Evolutionary conservation across 1,140 invertebrate genomes (phyloP).

Genomic region (Eurosta solidaginis): DNA sequence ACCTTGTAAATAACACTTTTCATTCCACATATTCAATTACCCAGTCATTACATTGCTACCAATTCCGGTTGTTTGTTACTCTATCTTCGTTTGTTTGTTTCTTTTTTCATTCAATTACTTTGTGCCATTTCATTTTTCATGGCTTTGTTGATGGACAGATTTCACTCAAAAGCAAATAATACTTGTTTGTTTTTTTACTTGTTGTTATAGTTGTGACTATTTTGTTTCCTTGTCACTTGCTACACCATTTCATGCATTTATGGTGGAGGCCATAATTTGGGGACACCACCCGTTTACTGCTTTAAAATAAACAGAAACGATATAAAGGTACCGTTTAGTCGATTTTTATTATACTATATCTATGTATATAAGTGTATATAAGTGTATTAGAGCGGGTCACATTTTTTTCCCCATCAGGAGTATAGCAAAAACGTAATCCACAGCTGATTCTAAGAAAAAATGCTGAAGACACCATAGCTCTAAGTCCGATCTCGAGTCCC

Average conservation of each 20-base stretch:
- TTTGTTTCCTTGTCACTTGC: not conserved
- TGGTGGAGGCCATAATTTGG: not conserved
- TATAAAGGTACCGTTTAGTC: too few species aligned
- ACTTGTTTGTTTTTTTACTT: not conserved
- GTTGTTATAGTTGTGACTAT: not conserved
- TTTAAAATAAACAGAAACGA: too few species aligned
- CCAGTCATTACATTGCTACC: not conserved
- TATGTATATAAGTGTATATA: not conserved
- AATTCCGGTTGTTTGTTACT: not conserved
- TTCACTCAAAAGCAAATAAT: constrained; percentile 25
- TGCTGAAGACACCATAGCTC: too few species aligned
- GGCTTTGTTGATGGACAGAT: constrained; percentile 15
- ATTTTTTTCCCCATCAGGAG: too few species aligned
- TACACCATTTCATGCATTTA: not conserved
- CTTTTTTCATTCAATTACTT: not conserved
- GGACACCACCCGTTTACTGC: not conserved
- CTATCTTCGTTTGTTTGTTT: not conserved
- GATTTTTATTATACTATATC: too few species aligned
- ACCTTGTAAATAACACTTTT: not conserved
- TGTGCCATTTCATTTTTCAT: not conserved
- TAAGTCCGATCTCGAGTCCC: too few species aligned
- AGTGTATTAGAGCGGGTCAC: too few species aligned
- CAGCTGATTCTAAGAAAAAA: too few species aligned
- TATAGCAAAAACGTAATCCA: too few species aligned
- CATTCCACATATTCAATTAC: not conserved